Evolutionary conservation across 2,888 invertebrate genomes (phyloP).

Genomic region (Cheilosia vulpina): DNA sequence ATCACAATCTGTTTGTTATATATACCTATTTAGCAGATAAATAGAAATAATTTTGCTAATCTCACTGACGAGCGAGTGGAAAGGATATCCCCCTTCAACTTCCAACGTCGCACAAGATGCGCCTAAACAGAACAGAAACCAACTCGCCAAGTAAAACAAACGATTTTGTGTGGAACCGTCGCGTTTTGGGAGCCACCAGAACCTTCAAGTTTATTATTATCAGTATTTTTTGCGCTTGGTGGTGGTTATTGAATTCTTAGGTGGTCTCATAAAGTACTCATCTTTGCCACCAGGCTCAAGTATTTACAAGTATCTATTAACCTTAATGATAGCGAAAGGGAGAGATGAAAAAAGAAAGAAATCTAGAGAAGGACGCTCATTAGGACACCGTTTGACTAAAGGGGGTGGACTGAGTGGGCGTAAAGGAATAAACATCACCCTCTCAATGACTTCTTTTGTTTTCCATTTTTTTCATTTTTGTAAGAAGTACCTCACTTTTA

Average conservation of each 20-base stretch:
- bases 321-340: conserved; percentile 66
- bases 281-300: conserved; percentile 66
- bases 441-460: conserved; percentile 75
- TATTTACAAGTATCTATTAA: conserved; percentile 63
- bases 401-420: conserved; percentile 36
- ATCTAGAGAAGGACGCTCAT: conserved; percentile 66
- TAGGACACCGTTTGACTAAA: conserved; percentile 60
- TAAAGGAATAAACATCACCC: conserved; percentile 73
- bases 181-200: background rate
- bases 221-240: conserved; percentile 55
- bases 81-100: conserved; percentile 34
- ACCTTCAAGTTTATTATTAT: conserved; percentile 14
- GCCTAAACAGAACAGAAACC: conserved; percentile 33
- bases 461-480: conserved; percentile 65
- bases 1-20: too few species aligned
- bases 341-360: conserved; percentile 20
- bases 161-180: background rate
- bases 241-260: conserved; percentile 69
- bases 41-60: conserved; percentile 1
- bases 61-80: conserved; percentile 51
- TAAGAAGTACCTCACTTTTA: conserved; percentile 62
- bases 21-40: background rate
- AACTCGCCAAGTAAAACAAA: conserved; percentile 39
- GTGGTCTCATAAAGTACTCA: conserved; percentile 58
- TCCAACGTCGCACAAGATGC: conserved; percentile 43